phyloP scores from a whole-genome alignment of 2,113 vertebrate species.

The Pholis gunnellus region DNA sequence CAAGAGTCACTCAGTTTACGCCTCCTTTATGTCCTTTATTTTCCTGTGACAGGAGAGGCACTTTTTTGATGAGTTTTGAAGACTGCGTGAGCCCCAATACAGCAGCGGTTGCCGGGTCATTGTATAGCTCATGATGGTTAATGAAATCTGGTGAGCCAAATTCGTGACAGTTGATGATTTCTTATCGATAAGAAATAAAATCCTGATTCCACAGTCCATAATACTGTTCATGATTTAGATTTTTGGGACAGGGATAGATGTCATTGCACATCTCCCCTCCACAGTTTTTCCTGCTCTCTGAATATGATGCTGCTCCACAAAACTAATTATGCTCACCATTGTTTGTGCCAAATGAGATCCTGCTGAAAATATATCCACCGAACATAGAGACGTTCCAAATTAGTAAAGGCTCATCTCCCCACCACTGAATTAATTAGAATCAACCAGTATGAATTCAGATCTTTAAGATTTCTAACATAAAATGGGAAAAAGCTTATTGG shows the following conservation, averaged over 20 bases:
- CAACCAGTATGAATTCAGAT: neutral
- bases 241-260: conserved; percentile 1
- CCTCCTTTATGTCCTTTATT: conserved; percentile 23
- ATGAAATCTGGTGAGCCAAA: conserved; percentile 18
- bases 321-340: conserved; percentile 55
- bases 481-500: neutral
- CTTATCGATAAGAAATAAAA: no score
- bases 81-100: neutral
- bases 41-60: conserved; percentile 20
- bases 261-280: neutral
- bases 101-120: conserved; percentile 1
- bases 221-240: conserved; percentile 22
- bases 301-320: conserved; percentile 25
- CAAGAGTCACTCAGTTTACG: conserved; percentile 22
- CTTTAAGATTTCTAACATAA: neutral
- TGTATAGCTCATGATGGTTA: conserved; percentile 34
- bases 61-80: conserved; percentile 35
- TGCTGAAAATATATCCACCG: conserved; percentile 37
- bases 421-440: neutral
- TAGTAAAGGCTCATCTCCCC: conserved; percentile 15
- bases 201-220: neutral
- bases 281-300: conserved; percentile 10
- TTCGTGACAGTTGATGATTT: neutral
- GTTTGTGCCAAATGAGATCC: conserved; percentile 47
- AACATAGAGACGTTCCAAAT: conserved; percentile 43